These are phyloP conservation scores for Hydrolagus colliei DNA, from an alignment of 2,797 vertebrate genomes.

Conservation along the genomic window DNA sequence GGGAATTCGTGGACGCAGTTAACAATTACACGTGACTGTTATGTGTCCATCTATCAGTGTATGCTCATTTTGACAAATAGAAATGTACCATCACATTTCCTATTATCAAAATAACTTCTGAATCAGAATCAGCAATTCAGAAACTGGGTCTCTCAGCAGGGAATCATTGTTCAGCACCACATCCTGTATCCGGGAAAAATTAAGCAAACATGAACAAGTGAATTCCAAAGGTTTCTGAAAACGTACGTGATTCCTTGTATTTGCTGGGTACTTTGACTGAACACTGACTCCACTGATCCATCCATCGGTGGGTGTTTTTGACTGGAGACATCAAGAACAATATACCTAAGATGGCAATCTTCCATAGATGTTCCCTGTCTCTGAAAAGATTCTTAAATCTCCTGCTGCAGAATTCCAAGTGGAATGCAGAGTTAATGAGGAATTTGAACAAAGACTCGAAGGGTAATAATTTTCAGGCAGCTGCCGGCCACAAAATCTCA, in stretches of 20 bases:
- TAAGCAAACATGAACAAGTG: neutral
- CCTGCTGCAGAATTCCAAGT: neutral
- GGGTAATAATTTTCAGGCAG: too few species aligned
- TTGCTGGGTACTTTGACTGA: neutral
- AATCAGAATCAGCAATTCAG: neutral
- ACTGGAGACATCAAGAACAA: too few species aligned
- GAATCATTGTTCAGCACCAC: neutral
- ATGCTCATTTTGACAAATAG: neutral
- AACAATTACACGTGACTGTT: neutral
- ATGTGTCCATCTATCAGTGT: neutral
- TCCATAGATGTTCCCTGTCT: neutral
- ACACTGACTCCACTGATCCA: neutral
- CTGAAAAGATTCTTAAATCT: neutral
- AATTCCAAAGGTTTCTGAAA: neutral
- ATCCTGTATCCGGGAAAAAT: too few species aligned
- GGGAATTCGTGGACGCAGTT: neutral
- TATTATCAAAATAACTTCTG: neutral
- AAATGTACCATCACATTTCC: neutral
- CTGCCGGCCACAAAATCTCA: neutral
- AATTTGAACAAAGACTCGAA: conserved; percentile 7
- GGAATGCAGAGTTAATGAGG: neutral
- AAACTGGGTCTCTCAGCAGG: neutral
- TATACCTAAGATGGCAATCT: neutral
- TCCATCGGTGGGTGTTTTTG: neutral
- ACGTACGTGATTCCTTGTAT: neutral